Conservation (phyloP, 2,797 vertebrate species). For the Botia almorhae region DNA sequence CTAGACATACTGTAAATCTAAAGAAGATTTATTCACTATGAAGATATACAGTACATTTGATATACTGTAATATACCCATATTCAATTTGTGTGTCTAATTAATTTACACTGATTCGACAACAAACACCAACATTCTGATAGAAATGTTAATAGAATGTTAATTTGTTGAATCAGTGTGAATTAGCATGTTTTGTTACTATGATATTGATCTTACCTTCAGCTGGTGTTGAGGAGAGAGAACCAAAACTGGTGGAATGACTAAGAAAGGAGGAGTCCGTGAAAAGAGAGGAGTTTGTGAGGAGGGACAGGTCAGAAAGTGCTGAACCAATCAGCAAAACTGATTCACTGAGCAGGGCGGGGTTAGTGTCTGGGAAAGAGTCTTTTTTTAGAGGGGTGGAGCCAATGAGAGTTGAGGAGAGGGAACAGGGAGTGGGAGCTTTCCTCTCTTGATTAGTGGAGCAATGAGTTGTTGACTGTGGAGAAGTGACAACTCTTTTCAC, state of each 20-base stretch:
- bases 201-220: constrained; percentile 43
- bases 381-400: constrained; percentile 33
- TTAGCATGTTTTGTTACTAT: too few species aligned
- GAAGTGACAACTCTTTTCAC: constrained; percentile 52
- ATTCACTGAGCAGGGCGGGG: constrained; percentile 31
- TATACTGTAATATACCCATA: too few species aligned
- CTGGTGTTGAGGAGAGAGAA: constrained; percentile 48
- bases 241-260: constrained; percentile 44
- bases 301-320: constrained; percentile 50
- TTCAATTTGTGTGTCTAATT: too few species aligned
- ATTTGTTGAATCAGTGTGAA: too few species aligned
- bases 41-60: too few species aligned
- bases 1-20: too few species aligned
- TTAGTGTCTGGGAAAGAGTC: constrained; percentile 23
- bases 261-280: constrained; percentile 45
- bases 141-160: too few species aligned
- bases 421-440: constrained; percentile 29
- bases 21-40: too few species aligned
- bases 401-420: constrained; percentile 26
- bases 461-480: constrained; percentile 13
- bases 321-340: constrained; percentile 46
- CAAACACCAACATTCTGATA: too few species aligned
- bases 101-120: too few species aligned
- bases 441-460: constrained; percentile 27
- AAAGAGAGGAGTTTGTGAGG: constrained; percentile 45